phyloP scores from a whole-genome alignment of 2,888 invertebrate species.

The Trissoscelio sp. region DNA sequence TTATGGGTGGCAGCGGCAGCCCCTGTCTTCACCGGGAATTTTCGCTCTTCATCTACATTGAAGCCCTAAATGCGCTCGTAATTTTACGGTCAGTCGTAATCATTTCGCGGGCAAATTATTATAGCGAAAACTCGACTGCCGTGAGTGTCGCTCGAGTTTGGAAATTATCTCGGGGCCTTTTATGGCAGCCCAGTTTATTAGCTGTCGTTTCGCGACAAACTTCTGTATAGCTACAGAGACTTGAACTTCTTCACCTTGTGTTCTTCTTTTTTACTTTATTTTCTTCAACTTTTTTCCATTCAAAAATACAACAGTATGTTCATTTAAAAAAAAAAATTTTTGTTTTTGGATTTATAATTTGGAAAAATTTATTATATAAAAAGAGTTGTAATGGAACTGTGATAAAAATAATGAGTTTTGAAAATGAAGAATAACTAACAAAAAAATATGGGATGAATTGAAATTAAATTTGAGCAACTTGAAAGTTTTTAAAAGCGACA shows the following conservation, averaged over 20 bases:
- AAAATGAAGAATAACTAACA: too few relatives aligned
- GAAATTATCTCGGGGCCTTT: slow-evolving; percentile 75
- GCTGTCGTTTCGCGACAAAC: slow-evolving; percentile 74
- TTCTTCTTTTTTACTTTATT: too few relatives aligned
- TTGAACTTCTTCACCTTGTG: not conserved
- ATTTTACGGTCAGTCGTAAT: slow-evolving; percentile 80
- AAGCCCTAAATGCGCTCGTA: slow-evolving; percentile 73
- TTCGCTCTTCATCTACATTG: slow-evolving; percentile 60
- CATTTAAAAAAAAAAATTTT: too few relatives aligned
- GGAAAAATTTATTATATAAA: too few relatives aligned
- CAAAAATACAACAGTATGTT: too few relatives aligned
- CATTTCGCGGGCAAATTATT: slow-evolving; percentile 78
- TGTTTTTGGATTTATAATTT: too few relatives aligned
- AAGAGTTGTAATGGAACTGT: too few relatives aligned
- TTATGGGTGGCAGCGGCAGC: slow-evolving; percentile 39
- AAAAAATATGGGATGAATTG: not conserved
- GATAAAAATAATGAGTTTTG: too few relatives aligned
- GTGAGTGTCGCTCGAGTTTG: slow-evolving; percentile 71
- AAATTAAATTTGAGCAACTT: not conserved
- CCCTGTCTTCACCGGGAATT: slow-evolving; percentile 29
- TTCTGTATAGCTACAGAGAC: slow-evolving; percentile 35
- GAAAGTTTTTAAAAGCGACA: not conserved
- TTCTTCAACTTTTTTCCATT: too few relatives aligned
- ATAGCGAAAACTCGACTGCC: slow-evolving; percentile 73
- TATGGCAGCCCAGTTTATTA: slow-evolving; percentile 79